phyloP scores from a whole-genome alignment of 2,797 vertebrate genomes.

The Tauraco hartlaubi region DNA sequence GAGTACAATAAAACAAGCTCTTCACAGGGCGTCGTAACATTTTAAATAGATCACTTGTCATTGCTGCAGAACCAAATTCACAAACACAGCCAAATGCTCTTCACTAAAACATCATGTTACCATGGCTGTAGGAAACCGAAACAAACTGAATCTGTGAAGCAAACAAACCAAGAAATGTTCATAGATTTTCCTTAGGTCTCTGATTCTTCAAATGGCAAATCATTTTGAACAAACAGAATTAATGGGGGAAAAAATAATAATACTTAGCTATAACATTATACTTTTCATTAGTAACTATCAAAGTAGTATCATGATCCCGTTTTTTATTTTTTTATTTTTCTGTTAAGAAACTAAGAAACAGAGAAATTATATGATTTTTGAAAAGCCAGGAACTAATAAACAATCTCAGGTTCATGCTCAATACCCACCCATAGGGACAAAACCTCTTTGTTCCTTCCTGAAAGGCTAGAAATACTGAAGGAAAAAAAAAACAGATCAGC shows the following conservation, averaged over 20 bases:
- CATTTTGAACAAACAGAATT: neutral
- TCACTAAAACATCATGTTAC: neutral
- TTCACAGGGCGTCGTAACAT: neutral
- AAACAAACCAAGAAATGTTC: neutral
- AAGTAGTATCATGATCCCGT: fast-evolving
- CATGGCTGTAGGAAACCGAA: neutral
- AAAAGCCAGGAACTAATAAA: neutral
- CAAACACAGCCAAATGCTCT: neutral
- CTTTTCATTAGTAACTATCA: neutral
- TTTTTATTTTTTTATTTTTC: neutral
- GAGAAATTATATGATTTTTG: neutral
- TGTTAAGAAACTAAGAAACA: neutral
- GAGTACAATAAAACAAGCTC: neutral
- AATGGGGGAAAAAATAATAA: neutral
- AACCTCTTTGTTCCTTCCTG: neutral
- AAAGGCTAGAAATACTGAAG: neutral
- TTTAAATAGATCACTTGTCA: neutral
- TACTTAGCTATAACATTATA: neutral
- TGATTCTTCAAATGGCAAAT: neutral
- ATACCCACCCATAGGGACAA: neutral
- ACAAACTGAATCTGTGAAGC: neutral
- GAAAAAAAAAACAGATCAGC: neutral
- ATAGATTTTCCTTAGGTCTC: neutral
- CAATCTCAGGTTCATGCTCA: neutral
- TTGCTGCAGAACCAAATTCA: neutral